Percentiles rank a stretch among this genome's conserved stretches.
Conservation (phyloP, 2,797 vertebrate species). For the Galagoides demidoff region DNA sequence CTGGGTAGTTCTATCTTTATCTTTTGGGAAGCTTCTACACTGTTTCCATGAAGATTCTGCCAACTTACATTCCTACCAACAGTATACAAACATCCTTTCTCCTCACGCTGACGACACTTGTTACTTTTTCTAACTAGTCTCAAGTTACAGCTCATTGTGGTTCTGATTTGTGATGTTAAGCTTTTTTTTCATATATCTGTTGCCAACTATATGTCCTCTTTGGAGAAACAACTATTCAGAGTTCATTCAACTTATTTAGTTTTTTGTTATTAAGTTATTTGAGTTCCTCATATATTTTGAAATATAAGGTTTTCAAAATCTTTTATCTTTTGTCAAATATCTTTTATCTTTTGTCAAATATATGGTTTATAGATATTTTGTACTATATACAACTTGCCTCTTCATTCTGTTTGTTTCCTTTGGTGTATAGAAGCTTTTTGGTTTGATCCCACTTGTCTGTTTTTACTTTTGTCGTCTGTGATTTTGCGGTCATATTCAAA, state of each 20-base stretch:
- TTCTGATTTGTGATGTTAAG: not conserved
- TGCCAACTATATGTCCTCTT: not conserved
- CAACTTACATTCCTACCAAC: not conserved
- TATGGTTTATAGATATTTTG: not conserved
- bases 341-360: not conserved
- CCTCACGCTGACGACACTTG: not conserved
- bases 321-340: not conserved
- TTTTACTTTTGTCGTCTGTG: not conserved
- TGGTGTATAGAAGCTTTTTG: not conserved
- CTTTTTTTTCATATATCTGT: not conserved
- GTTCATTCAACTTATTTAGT: not conserved
- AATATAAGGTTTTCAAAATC: too few species aligned
- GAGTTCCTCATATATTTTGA: not conserved
- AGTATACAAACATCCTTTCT: not conserved
- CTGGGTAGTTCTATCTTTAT: not conserved
- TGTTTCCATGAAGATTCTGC: not conserved
- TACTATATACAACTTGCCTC: not conserved
- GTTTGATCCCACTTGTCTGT: not conserved
- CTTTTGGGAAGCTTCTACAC: not conserved
- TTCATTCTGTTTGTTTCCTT: not conserved
- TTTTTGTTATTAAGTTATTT: not conserved
- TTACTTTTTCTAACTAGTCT: not conserved
- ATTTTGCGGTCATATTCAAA: not conserved
- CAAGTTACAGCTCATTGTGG: not conserved
- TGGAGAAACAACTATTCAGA: not conserved